A percentile compares a stretch with the other conserved stretches of the same genome.
Conservation (phyloP, 2,888 invertebrate species). For the Pachymerium ferrugineum region DNA sequence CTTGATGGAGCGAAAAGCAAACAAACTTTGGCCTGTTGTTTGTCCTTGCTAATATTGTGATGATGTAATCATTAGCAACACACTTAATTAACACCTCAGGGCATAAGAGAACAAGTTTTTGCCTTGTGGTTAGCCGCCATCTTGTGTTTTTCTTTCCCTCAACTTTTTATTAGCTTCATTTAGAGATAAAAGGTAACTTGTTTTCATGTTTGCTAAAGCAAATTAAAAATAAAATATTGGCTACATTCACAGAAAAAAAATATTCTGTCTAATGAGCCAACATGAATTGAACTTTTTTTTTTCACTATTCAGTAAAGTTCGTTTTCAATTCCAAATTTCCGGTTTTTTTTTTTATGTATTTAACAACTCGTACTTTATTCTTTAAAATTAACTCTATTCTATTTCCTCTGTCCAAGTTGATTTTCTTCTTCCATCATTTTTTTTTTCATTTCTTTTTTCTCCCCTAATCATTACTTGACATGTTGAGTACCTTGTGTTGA, state of each 20-base stretch:
- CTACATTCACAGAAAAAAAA: neutral
- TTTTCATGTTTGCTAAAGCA: neutral
- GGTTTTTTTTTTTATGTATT: neutral
- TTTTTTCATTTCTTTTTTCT: neutral
- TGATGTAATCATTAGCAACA: conserved; percentile 11
- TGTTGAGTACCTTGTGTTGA: conserved; percentile 18
- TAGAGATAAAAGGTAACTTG: neutral
- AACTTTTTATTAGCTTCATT: neutral
- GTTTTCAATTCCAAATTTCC: too few species aligned
- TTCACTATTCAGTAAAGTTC: too few species aligned
- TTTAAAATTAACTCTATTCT: neutral
- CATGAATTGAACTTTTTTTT: neutral
- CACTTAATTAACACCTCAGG: conserved; percentile 18
- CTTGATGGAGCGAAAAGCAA: conserved; percentile 14
- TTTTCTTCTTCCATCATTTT: neutral
- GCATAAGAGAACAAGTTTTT: neutral
- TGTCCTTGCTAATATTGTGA: conserved; percentile 11
- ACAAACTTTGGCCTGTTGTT: conserved; percentile 9
- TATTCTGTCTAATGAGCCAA: neutral
- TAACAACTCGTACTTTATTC: neutral
- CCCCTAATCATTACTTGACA: conserved; percentile 8
- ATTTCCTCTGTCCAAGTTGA: neutral
- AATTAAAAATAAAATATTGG: neutral
- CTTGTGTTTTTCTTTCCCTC: neutral
- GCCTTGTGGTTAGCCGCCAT: neutral